phyloP scores from a whole-genome alignment of 2,888 invertebrate genomes.

The Callyntrura sp. region DNA sequence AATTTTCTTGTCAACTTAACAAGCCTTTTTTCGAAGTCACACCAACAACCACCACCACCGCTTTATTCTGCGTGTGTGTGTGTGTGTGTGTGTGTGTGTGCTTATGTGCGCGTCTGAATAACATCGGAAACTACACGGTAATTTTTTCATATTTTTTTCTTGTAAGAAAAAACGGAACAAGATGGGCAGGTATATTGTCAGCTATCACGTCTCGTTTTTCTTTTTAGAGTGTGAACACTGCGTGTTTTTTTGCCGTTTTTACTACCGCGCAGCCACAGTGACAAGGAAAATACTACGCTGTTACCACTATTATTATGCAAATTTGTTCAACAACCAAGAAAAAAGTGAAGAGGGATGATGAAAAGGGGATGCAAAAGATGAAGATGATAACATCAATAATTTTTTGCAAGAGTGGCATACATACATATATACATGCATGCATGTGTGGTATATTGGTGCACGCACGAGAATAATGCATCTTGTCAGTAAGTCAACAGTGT shows the following conservation, averaged over 20 bases:
- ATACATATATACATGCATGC: not conserved
- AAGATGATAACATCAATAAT: not conserved
- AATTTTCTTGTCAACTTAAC: constrained; percentile 25
- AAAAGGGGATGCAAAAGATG: not conserved
- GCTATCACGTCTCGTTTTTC: not conserved
- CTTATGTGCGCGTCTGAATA: no score
- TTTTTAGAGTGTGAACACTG: constrained; percentile 20
- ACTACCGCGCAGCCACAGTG: not conserved
- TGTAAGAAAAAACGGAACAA: constrained; percentile 3
- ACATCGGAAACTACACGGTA: no score
- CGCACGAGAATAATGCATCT: not conserved
- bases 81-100: no score
- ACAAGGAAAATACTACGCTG: not conserved
- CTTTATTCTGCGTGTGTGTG: no score
- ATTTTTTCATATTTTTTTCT: not conserved
- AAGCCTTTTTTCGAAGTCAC: not conserved
- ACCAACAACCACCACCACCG: not conserved
- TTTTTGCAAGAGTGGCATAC: constrained; percentile 19
- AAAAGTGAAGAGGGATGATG: not conserved
- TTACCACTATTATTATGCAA: constrained; percentile 30
- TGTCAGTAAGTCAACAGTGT: constrained; percentile 43
- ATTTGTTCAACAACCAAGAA: not conserved
- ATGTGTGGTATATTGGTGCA: no score
- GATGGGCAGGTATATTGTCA: not conserved
- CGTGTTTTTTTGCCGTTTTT: constrained; percentile 3